These are phyloP conservation scores for Zalophus californianus DNA, from an alignment of 2,797 vertebrate species.

Conservation along the genomic window DNA sequence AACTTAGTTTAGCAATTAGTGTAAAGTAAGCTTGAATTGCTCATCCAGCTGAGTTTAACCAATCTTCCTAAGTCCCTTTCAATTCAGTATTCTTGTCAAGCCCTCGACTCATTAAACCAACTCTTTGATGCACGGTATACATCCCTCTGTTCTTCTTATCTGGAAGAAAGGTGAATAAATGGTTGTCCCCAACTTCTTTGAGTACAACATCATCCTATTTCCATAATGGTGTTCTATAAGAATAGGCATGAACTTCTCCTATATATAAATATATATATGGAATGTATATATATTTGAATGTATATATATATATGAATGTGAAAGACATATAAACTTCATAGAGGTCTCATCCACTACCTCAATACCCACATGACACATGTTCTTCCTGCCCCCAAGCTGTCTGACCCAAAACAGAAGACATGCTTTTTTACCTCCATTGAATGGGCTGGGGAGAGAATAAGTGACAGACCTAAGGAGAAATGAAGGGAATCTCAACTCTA, in stretches of 20 bases:
- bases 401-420: background rate
- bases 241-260: background rate
- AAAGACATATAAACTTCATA: no score
- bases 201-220: background rate
- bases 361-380: background rate
- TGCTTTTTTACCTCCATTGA: background rate
- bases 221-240: background rate
- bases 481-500: background rate
- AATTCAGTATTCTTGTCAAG: background rate
- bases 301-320: no score
- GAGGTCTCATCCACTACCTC: background rate
- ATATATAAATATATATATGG: no score
- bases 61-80: background rate
- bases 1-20: background rate
- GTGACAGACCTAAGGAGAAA: background rate
- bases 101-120: background rate
- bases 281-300: no score
- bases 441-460: background rate
- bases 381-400: background rate
- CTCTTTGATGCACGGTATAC: background rate
- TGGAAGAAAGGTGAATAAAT: background rate
- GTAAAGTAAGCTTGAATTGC: background rate
- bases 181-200: background rate
- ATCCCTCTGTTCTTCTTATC: background rate
- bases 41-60: background rate